phyloP scores from a whole-genome alignment of 2,888 invertebrate genomes.

The Schrankia costaestrigalis region DNA sequence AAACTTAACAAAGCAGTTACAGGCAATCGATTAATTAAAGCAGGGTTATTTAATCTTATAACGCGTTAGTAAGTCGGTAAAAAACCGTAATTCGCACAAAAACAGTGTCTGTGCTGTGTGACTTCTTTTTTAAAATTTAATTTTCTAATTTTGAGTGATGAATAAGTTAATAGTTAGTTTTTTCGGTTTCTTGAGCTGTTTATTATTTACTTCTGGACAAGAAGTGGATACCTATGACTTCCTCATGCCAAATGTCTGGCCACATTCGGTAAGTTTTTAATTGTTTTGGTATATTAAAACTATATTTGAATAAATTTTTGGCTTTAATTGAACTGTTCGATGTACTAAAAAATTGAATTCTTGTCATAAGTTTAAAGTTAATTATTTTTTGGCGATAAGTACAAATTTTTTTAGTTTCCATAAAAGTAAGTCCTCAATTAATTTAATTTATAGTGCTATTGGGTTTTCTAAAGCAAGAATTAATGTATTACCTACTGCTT shows the following conservation, averaged over 20 bases:
- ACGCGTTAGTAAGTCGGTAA: constrained; percentile 8
- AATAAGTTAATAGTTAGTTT: constrained; percentile 33
- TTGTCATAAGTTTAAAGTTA: too few species aligned
- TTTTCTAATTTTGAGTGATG: constrained; percentile 33
- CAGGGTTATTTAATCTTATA: neutral
- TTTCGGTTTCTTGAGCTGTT: constrained; percentile 35
- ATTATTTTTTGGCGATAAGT: too few species aligned
- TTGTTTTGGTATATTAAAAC: neutral
- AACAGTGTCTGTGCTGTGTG: neutral
- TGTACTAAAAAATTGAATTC: too few species aligned
- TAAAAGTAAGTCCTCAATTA: too few species aligned
- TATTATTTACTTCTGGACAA: constrained; percentile 36
- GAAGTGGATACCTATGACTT: constrained; percentile 83
- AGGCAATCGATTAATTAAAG: neutral
- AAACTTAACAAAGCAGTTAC: constrained; percentile 19
- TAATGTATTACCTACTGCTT: too few species aligned
- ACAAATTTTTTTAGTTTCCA: too few species aligned
- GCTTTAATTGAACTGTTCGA: too few species aligned
- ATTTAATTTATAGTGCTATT: too few species aligned
- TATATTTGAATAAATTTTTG: too few species aligned
- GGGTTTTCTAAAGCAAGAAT: too few species aligned
- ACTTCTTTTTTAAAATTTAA: constrained; percentile 11
- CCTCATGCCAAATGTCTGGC: constrained; percentile 91
- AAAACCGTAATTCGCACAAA: constrained; percentile 9
- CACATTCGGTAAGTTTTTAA: constrained; percentile 84